Evolutionary conservation across 2,888 invertebrate genomes (phyloP).

Genomic region (Folsomia candida): DNA sequence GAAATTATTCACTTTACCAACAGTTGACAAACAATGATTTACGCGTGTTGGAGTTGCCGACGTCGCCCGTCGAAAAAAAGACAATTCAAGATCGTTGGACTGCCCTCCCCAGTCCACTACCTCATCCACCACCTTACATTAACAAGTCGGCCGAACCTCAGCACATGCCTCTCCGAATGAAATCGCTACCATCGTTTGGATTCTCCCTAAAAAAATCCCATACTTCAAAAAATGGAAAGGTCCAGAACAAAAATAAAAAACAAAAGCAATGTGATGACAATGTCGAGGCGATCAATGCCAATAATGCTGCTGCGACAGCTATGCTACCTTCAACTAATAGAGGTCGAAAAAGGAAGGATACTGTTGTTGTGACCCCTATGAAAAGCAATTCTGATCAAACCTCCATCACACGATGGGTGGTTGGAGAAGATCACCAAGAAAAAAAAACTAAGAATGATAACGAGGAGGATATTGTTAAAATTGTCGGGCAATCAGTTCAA

Average conservation of each 20-base stretch:
- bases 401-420: too few relatives aligned
- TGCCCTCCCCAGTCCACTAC: constrained; percentile 3
- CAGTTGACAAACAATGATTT: neutral
- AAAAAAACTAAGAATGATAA: too few relatives aligned
- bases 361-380: too few relatives aligned
- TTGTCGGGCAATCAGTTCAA: too few relatives aligned
- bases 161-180: neutral
- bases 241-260: neutral
- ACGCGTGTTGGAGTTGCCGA: neutral
- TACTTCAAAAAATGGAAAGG: neutral
- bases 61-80: neutral
- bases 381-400: too few relatives aligned
- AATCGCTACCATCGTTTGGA: neutral
- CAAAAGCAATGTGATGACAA: neutral
- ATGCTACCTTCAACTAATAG: too few relatives aligned
- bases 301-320: too few relatives aligned
- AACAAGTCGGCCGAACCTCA: neutral
- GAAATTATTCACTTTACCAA: constrained; percentile 5
- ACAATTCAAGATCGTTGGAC: neutral
- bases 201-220: too few relatives aligned
- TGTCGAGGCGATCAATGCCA: neutral
- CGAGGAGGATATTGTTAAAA: too few relatives aligned
- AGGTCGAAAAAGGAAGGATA: neutral
- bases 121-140: neutral
- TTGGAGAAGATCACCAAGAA: too few relatives aligned